Percentiles rank a stretch among this genome's conserved stretches.
These are phyloP conservation scores for Equus przewalskii DNA, from an alignment of 2,113 vertebrate species.

Conservation along the genomic window DNA sequence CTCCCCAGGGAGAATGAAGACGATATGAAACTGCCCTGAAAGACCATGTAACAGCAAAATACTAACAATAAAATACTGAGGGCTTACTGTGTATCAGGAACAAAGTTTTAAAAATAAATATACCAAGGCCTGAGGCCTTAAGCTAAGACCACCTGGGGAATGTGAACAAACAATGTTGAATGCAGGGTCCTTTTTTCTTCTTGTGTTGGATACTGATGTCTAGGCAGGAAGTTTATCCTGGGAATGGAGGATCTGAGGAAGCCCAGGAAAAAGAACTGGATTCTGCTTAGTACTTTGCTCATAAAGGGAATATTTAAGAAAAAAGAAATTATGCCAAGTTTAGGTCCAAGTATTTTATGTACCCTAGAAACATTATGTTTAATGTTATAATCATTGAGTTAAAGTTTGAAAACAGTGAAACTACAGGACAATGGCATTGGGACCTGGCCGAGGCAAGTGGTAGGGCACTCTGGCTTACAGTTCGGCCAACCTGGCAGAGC, in stretches of 20 bases:
- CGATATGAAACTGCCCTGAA: conserved; percentile 11
- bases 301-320: neutral
- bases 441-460: neutral
- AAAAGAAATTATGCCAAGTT: conserved; percentile 29
- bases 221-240: neutral
- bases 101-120: conserved; percentile 38
- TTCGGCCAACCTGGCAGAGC: neutral
- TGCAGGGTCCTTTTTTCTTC: neutral
- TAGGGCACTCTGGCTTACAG: neutral
- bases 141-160: neutral
- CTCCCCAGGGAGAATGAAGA: neutral
- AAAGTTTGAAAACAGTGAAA: conserved; percentile 16
- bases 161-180: conserved; percentile 11
- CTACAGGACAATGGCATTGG: neutral
- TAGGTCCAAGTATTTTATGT: neutral
- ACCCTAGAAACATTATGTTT: conserved; percentile 9
- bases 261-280: neutral
- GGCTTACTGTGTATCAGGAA: neutral
- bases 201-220: neutral
- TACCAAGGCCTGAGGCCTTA: neutral
- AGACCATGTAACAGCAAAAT: neutral
- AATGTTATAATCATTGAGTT: conserved; percentile 15
- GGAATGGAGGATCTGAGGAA: conserved; percentile 40
- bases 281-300: conserved; percentile 16
- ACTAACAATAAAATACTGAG: neutral